These are phyloP conservation scores for Sapayoa aenigma DNA, from an alignment of 2,113 vertebrate species.

Conservation along the genomic window DNA sequence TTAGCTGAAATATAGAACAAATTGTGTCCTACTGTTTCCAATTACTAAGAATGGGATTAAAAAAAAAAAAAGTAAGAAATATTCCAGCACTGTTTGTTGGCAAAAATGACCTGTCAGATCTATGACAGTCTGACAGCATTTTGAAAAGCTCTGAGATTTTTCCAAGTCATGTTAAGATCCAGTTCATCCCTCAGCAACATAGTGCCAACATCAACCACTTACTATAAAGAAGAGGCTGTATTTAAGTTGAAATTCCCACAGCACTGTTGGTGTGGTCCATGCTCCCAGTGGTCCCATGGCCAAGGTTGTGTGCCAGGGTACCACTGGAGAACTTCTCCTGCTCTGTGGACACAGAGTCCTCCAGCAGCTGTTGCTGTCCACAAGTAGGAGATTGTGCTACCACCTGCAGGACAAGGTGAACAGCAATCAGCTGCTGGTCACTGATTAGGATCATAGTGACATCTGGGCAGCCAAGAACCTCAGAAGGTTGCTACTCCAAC, in stretches of 20 bases:
- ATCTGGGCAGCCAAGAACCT: background rate
- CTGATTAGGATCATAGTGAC: background rate
- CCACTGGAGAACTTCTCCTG: background rate
- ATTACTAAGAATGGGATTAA: background rate
- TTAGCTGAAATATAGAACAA: background rate
- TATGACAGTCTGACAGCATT: background rate
- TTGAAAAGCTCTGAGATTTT: background rate
- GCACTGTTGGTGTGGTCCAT: background rate
- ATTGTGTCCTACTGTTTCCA: background rate
- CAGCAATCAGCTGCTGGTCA: background rate
- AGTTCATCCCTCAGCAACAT: background rate
- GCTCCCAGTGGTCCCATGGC: rapidly evolving
- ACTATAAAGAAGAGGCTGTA: background rate
- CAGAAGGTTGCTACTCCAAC: background rate
- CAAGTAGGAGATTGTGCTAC: background rate
- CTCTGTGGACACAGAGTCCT: background rate
- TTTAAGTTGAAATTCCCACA: background rate
- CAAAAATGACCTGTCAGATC: background rate
- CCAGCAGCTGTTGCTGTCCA: background rate
- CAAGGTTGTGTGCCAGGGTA: background rate
- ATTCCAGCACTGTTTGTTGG: background rate
- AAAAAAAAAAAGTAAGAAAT: background rate
- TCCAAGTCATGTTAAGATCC: background rate
- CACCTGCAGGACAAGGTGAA: rapidly evolving
- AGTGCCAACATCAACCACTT: background rate